Percentiles rank a stretch among this genome's conserved stretches.
These are phyloP conservation scores for Tuta absoluta DNA, from an alignment of 2,888 invertebrate species.

Conservation along the genomic window DNA sequence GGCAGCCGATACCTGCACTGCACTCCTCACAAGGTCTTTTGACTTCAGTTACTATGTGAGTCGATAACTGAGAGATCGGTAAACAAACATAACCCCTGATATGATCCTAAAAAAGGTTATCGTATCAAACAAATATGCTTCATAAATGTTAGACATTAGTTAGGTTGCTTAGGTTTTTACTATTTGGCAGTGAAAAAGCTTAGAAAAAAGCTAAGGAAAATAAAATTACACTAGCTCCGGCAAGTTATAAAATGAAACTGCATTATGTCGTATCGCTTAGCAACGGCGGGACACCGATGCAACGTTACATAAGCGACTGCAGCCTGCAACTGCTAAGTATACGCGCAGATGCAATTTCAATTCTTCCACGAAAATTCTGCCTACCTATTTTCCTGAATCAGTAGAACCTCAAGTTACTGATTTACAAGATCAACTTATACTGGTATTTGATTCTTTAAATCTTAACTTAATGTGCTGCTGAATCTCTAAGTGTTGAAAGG, in stretches of 20 bases:
- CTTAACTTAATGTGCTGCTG: too few species aligned
- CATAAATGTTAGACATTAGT: too few species aligned
- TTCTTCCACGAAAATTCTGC: background rate
- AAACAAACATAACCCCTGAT: too few species aligned
- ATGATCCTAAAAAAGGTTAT: too few species aligned
- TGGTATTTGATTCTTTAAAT: too few species aligned
- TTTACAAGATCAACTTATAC: too few species aligned
- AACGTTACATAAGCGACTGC: constrained; percentile 12
- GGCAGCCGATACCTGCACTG: constrained; percentile 1
- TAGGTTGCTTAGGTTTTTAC: too few species aligned
- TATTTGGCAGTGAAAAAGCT: background rate
- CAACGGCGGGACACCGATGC: constrained; percentile 3
- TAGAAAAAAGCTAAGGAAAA: background rate
- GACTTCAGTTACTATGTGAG: background rate
- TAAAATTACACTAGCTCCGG: background rate
- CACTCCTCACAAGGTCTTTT: constrained; percentile 1
- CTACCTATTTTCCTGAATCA: background rate
- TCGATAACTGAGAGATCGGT: too few species aligned
- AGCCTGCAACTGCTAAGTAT: background rate
- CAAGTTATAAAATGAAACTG: constrained; percentile 3
- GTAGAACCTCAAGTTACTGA: too few species aligned
- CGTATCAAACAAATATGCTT: too few species aligned
- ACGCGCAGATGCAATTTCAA: constrained; percentile 1
- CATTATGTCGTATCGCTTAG: constrained; percentile 18
- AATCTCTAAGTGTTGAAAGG: too few species aligned